Percentiles rank a stretch among this genome's conserved stretches.
Evolutionary conservation across 2,113 vertebrate species (phyloP).

Genomic region (Pseudopipra pipra): DNA sequence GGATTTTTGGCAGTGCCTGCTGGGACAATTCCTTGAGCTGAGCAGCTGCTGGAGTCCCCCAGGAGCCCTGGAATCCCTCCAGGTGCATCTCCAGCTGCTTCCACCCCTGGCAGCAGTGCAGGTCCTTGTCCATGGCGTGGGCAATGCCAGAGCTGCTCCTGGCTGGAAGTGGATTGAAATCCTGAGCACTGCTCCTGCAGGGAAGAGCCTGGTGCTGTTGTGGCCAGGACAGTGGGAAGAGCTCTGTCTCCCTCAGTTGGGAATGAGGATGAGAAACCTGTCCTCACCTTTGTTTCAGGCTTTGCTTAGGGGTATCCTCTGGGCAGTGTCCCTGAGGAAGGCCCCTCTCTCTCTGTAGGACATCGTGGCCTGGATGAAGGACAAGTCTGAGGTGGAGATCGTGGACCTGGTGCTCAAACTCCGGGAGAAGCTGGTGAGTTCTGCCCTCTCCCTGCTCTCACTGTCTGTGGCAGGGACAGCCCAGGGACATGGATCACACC

Average conservation of each 20-base stretch:
- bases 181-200: background rate
- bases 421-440: conserved; percentile 87
- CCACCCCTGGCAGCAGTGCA: background rate
- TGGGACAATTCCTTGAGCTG: background rate
- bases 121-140: background rate
- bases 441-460: background rate
- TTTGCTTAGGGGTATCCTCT: background rate
- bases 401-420: conserved; percentile 94
- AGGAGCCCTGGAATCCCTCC: background rate
- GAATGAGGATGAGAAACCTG: background rate
- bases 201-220: background rate
- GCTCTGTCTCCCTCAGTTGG: background rate
- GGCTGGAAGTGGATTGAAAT: background rate
- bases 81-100: background rate
- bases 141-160: background rate
- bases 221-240: background rate
- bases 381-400: conserved; percentile 93
- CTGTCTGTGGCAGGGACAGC: background rate
- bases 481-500: rapidly evolving
- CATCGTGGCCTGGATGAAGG: conserved; percentile 87
- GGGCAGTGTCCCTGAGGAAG: background rate
- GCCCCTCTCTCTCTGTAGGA: conserved; percentile 70
- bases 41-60: background rate
- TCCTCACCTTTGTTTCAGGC: background rate
- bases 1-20: background rate